Evolutionary conservation across 2,113 vertebrate genomes (phyloP).

Genomic region (Campylomormyrus numenius): DNA sequence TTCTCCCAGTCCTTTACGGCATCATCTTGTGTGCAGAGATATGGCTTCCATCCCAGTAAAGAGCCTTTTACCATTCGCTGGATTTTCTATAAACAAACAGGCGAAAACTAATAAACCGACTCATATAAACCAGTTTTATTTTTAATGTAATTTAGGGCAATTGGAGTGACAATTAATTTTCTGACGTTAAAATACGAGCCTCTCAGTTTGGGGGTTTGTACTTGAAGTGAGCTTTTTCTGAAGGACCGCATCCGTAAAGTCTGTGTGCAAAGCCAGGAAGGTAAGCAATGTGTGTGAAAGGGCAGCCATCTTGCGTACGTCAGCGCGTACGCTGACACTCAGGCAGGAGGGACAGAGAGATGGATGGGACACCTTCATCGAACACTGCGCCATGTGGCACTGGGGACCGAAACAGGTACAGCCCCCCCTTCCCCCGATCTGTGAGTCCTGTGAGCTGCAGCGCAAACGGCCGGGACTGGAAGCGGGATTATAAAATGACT

Average conservation of each 20-base stretch:
- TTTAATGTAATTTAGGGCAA: conserved; percentile 26
- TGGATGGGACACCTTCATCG: conserved; percentile 63
- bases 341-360: conserved; percentile 56
- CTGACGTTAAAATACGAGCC: neutral
- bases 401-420: conserved; percentile 53
- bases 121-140: conserved; percentile 41
- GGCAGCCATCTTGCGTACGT: neutral
- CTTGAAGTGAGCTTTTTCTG: neutral
- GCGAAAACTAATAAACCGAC: conserved; percentile 46
- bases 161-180: conserved; percentile 21
- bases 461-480: conserved; percentile 24
- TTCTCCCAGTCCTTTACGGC: conserved; percentile 61
- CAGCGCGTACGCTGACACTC: conserved; percentile 28
- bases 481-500: conserved; percentile 64
- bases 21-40: conserved; percentile 71
- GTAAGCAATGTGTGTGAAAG: neutral
- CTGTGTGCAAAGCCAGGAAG: neutral
- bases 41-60: conserved; percentile 61
- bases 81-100: conserved; percentile 59
- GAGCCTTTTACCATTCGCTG: conserved; percentile 63
- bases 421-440: conserved; percentile 44
- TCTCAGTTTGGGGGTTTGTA: neutral
- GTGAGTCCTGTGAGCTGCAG: neutral
- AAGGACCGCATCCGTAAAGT: neutral
- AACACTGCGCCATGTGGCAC: conserved; percentile 55